These are phyloP conservation scores for Lasiommata megera DNA, from an alignment of 2,888 invertebrate genomes.

Conservation along the genomic window DNA sequence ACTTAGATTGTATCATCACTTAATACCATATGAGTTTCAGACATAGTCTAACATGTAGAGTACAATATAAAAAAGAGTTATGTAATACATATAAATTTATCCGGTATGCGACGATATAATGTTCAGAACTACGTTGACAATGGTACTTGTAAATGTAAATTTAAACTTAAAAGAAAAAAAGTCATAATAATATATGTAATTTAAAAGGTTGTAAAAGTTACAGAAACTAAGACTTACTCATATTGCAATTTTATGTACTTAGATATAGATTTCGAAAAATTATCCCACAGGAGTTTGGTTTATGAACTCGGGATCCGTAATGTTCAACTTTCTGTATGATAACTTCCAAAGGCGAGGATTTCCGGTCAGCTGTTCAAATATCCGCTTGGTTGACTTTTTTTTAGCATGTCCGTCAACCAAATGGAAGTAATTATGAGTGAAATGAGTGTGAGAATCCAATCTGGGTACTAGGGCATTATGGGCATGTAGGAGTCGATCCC, in stretches of 20 bases:
- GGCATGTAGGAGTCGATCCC: slow-evolving; percentile 57
- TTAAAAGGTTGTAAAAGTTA: too few relatives aligned
- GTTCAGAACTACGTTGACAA: too few relatives aligned
- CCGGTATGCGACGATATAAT: too few relatives aligned
- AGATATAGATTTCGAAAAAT: not conserved
- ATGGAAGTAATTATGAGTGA: slow-evolving; percentile 17
- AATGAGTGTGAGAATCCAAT: slow-evolving; percentile 18
- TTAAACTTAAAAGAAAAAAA: too few relatives aligned
- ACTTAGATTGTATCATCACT: too few relatives aligned
- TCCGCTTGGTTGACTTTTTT: slow-evolving; percentile 5
- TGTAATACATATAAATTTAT: too few relatives aligned
- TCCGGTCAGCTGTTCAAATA: slow-evolving; percentile 31
- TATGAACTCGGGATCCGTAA: slow-evolving; percentile 13
- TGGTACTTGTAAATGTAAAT: too few relatives aligned
- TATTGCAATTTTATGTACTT: not conserved
- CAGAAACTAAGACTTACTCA: not conserved
- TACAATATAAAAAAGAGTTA: too few relatives aligned
- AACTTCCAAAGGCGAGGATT: slow-evolving; percentile 23
- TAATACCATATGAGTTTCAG: too few relatives aligned
- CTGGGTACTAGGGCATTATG: slow-evolving; percentile 56
- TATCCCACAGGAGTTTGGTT: not conserved
- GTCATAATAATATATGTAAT: too few relatives aligned
- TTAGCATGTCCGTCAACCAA: slow-evolving; percentile 2
- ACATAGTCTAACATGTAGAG: too few relatives aligned
- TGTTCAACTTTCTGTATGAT: slow-evolving; percentile 13